A percentile compares a stretch with the other conserved stretches of the same genome.
These are phyloP conservation scores for Papilio gigon DNA, from an alignment of 2,888 invertebrate genomes.

Conservation along the genomic window DNA sequence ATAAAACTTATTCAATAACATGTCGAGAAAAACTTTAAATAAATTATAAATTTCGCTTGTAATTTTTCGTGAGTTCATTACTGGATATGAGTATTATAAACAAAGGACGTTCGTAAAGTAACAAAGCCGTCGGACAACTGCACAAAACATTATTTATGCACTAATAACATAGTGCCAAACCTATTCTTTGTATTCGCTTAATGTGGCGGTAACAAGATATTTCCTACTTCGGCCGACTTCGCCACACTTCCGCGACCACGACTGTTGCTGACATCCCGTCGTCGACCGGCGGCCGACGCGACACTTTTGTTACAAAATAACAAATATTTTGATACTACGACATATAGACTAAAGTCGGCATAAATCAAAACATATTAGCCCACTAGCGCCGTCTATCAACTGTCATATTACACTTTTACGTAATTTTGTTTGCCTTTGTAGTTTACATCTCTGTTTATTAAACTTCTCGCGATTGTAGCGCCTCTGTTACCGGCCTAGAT, in stretches of 20 bases:
- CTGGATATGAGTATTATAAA: no score
- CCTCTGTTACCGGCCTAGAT: no score
- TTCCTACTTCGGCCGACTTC: constrained; percentile 64
- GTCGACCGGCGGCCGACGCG: constrained; percentile 1
- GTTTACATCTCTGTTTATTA: no score
- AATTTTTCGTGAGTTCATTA: no score
- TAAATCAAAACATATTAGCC: no score
- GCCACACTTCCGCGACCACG: constrained; percentile 40
- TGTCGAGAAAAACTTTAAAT: no score
- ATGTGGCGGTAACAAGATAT: constrained; percentile 52
- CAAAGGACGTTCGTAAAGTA: background rate
- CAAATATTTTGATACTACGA: background rate
- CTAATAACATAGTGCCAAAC: constrained; percentile 27
- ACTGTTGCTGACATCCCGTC: constrained; percentile 38
- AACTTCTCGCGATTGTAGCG: no score
- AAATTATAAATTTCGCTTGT: background rate
- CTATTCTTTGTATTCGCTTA: constrained; percentile 42
- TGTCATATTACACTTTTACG: no score
- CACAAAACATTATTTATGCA: background rate
- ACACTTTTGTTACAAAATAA: constrained; percentile 2
- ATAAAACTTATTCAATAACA: no score
- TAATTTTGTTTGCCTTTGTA: no score
- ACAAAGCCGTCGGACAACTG: background rate
- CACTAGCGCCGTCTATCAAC: no score
- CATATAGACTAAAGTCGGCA: no score